Evolutionary conservation across 2,113 vertebrate genomes (phyloP).

Genomic region (Haemorhous mexicanus): DNA sequence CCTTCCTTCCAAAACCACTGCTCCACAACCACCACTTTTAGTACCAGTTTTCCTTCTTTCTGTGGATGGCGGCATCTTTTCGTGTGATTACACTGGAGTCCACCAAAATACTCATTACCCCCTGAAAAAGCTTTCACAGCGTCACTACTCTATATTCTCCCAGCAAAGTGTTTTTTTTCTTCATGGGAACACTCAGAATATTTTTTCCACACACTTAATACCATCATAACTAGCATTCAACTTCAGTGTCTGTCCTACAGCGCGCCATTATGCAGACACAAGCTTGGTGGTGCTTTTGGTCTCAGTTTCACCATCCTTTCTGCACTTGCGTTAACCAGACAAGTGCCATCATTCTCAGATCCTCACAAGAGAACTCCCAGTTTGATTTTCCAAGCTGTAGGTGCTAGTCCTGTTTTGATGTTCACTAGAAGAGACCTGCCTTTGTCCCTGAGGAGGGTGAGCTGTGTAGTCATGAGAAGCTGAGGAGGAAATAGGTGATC

Average conservation of each 20-base stretch:
- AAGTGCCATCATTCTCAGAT: neutral
- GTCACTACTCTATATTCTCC: neutral
- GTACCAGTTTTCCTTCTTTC: neutral
- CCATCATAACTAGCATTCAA: neutral
- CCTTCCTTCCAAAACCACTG: neutral
- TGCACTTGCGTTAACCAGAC: neutral
- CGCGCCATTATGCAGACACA: fast-evolving
- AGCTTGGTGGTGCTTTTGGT: neutral
- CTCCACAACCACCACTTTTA: neutral
- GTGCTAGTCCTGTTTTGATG: neutral
- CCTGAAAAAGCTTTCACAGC: neutral
- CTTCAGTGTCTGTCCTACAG: neutral
- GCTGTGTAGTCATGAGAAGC: neutral
- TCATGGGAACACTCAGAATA: neutral
- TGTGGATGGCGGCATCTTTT: fast-evolving
- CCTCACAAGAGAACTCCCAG: neutral
- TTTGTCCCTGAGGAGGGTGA: fast-evolving
- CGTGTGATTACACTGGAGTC: fast-evolving
- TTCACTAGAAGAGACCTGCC: neutral
- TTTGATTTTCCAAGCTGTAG: neutral
- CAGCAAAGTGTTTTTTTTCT: neutral
- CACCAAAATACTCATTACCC: neutral
- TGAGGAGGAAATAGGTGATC: neutral
- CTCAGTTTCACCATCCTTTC: fast-evolving
- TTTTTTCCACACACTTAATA: neutral